Conservation (phyloP, 1,140 invertebrate genomes). For the Ruditapes philippinarum region DNA sequence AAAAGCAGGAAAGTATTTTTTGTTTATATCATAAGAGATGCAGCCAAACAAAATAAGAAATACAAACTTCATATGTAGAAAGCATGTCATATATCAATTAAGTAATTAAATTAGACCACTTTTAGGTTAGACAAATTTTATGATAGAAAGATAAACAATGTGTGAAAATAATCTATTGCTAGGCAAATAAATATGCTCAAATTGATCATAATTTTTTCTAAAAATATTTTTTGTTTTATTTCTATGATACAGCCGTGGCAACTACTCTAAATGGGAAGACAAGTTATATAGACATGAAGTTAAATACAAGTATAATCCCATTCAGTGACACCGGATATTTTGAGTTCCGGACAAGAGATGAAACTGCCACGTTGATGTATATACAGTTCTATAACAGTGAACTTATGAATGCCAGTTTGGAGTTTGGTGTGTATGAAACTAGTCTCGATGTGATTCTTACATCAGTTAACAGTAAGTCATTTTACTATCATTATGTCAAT, state of each 20-base stretch:
- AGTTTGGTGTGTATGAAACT: slow-evolving; percentile 50
- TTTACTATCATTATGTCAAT: too few species aligned
- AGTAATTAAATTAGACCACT: too few species aligned
- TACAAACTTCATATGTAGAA: too few species aligned
- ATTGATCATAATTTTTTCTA: too few species aligned
- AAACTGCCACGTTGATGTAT: slow-evolving; percentile 72
- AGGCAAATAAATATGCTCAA: too few species aligned
- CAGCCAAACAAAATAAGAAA: too few species aligned
- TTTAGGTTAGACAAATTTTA: too few species aligned
- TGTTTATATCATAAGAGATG: too few species aligned
- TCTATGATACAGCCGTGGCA: slow-evolving; percentile 44
- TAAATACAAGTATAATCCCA: slow-evolving; percentile 72
- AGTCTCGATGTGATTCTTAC: slow-evolving; percentile 26
- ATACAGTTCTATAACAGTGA: slow-evolving; percentile 65
- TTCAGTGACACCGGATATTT: slow-evolving; percentile 76
- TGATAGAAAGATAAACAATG: too few species aligned
- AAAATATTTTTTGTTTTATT: not conserved
- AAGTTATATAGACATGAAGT: slow-evolving; percentile 71
- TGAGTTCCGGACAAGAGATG: slow-evolving; percentile 75
- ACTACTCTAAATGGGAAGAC: slow-evolving; percentile 75
- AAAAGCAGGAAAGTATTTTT: too few species aligned
- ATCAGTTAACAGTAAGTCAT: not conserved
- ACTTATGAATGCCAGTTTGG: slow-evolving; percentile 29
- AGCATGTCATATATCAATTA: too few species aligned
- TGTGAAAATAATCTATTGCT: too few species aligned